phyloP scores from a whole-genome alignment of 2,113 vertebrate species.

The Pelvicachromis taeniatus region DNA sequence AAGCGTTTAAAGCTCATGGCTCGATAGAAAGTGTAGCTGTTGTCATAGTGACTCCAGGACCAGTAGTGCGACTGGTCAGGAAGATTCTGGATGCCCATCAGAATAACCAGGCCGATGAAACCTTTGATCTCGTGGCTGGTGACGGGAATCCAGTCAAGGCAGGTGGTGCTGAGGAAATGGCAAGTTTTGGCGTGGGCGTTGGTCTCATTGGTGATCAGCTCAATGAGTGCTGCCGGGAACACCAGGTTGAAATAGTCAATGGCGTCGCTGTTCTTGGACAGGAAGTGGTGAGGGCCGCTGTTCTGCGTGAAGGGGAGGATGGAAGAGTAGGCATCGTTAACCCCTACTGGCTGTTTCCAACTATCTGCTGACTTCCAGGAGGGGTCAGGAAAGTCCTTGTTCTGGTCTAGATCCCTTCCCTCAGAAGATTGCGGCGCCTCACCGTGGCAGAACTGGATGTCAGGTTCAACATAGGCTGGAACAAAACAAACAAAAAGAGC shows the following conservation, averaged over 20 bases:
- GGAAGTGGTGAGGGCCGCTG: conserved; percentile 56
- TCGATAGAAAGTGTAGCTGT: conserved; percentile 61
- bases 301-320: conserved; percentile 32
- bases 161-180: conserved; percentile 1
- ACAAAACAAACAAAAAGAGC: neutral
- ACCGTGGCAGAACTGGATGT: conserved; percentile 61
- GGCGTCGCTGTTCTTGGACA: conserved; percentile 60
- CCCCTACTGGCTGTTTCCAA: conserved; percentile 28
- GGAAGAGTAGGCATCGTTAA: accelerated
- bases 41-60: conserved; percentile 66
- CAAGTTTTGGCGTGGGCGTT: conserved; percentile 58
- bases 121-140: conserved; percentile 60
- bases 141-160: conserved; percentile 62
- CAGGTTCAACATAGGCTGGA: conserved; percentile 62
- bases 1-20: conserved; percentile 72
- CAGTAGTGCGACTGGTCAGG: conserved; percentile 67
- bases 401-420: neutral
- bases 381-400: conserved; percentile 29
- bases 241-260: conserved; percentile 74
- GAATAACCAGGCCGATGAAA: conserved; percentile 71
- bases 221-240: conserved; percentile 55
- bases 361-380: conserved; percentile 48
- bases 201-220: conserved; percentile 69
- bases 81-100: conserved; percentile 71
- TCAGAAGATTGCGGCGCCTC: neutral